Base-by-base conservation (phyloP, 1,140 invertebrate species). In the Nymphalis io region DNA sequence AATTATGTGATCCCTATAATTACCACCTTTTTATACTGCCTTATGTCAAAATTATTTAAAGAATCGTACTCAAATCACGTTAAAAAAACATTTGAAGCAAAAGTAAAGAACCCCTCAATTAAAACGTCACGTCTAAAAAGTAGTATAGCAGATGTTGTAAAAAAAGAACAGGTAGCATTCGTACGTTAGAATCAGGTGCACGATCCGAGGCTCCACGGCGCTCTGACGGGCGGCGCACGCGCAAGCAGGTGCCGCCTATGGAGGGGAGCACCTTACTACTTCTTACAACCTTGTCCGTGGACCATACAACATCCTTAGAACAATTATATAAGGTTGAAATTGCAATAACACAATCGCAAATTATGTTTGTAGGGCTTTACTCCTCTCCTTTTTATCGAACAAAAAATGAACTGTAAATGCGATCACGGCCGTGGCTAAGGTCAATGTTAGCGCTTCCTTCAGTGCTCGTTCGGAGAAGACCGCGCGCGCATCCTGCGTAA, bases 381-480 rank as follows among this genome's bases (percentile, higher is more conserved):
- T 91, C 85, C 89, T 91, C 89, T 91, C 89, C 89, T 91, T 91
- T 91, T 91, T 91, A 91, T 91, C 85, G 87, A 90, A 88, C 89
- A 91, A 91, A 91, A 91, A 91, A 91, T 91, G 87, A 91, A 91
- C 89, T 91, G 89, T 91, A 91, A 91, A 91, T 84, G 89, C 89
- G 89, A 91, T 91, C 89, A 90, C 89, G 89, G 89, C 89, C 88
- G 89, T 84, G 76, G 78, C 87, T 91, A 91, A 91, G 89, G 89
- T 91, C 89, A 91, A 91, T 90, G 87, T 91, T 91, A 91, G 89
- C 84, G 87, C 89, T 91, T 91, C 89, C 89, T 91, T 91, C 89
- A 91, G 89, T 91, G 82, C 79, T 81, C 84, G 88, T 83, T 90
- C 79, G 84, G 89, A 87, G 85, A 87, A 86, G 85, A 86, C 73